These are phyloP conservation scores for Micrasema longulum DNA, from an alignment of 1,140 invertebrate genomes.

Conservation along the genomic window DNA sequence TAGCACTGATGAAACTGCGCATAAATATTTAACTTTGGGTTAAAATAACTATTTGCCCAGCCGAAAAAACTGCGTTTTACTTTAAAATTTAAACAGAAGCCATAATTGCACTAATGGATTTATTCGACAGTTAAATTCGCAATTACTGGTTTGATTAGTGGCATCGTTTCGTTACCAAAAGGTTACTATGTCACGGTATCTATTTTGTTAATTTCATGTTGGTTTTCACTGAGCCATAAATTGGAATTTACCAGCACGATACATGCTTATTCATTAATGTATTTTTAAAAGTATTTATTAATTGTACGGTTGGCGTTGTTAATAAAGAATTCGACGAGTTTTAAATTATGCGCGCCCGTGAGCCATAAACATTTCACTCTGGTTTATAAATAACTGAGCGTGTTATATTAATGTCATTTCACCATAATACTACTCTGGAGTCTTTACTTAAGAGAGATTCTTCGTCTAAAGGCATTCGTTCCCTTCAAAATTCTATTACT, in stretches of 20 bases:
- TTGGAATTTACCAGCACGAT: not conserved
- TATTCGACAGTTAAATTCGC: not conserved
- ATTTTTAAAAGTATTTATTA: slow-evolving; percentile 40
- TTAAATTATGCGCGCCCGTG: slow-evolving; percentile 47
- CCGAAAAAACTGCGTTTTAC: no score
- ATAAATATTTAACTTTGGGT: no score
- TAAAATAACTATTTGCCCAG: no score
- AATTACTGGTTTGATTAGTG: not conserved
- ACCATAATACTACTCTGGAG: not conserved
- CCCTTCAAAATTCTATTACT: no score
- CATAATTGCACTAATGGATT: not conserved
- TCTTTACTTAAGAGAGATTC: not conserved
- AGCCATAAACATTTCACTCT: slow-evolving; percentile 43
- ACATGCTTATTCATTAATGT: slow-evolving; percentile 5
- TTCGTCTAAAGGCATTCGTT: not conserved
- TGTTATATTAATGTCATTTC: slow-evolving; percentile 36
- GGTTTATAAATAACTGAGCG: slow-evolving; percentile 48
- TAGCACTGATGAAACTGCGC: no score
- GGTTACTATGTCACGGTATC: not conserved
- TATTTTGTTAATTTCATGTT: slow-evolving; percentile 6
- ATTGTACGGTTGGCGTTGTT: slow-evolving; percentile 45
- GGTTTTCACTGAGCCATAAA: not conserved
- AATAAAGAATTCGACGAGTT: slow-evolving; percentile 50
- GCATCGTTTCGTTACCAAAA: not conserved
- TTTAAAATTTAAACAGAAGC: no score